phyloP scores from a whole-genome alignment of 2,113 vertebrate species.

The Cnemophilus loriae region DNA sequence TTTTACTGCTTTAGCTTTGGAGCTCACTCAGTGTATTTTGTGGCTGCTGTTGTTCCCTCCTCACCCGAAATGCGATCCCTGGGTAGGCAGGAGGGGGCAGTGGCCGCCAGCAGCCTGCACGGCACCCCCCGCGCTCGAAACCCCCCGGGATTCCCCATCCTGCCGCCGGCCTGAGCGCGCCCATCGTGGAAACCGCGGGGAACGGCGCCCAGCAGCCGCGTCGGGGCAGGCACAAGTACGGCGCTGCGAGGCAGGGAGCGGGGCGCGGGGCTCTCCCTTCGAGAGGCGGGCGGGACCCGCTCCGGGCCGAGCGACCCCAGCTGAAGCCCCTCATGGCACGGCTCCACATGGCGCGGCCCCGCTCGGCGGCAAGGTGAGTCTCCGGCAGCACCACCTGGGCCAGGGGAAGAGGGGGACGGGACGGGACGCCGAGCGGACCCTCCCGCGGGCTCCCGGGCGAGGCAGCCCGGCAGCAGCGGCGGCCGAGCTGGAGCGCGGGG shows the following conservation, averaged over 20 bases:
- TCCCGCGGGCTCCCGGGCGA: neutral
- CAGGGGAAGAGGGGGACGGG: neutral
- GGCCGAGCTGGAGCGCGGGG: neutral
- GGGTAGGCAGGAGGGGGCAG: neutral
- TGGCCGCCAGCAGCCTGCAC: neutral
- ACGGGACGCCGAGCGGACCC: rapidly evolving
- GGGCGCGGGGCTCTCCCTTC: neutral
- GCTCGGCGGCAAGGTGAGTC: neutral
- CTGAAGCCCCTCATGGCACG: neutral
- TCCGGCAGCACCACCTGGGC: neutral
- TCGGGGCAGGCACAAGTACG: neutral
- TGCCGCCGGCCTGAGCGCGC: neutral
- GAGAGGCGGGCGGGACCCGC: neutral
- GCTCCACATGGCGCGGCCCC: neutral
- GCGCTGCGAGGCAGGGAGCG: neutral
- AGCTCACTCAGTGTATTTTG: neutral
- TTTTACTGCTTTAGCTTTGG: neutral
- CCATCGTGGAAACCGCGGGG: neutral
- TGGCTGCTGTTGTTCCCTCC: too few relatives aligned
- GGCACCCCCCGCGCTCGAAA: neutral
- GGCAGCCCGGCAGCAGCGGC: too few relatives aligned
- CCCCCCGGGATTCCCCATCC: neutral
- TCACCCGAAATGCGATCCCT: neutral
- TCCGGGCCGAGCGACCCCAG: neutral
- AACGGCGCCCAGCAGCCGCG: neutral